These are phyloP conservation scores for Campoletis raptor DNA, from an alignment of 2,888 invertebrate species.

Conservation along the genomic window DNA sequence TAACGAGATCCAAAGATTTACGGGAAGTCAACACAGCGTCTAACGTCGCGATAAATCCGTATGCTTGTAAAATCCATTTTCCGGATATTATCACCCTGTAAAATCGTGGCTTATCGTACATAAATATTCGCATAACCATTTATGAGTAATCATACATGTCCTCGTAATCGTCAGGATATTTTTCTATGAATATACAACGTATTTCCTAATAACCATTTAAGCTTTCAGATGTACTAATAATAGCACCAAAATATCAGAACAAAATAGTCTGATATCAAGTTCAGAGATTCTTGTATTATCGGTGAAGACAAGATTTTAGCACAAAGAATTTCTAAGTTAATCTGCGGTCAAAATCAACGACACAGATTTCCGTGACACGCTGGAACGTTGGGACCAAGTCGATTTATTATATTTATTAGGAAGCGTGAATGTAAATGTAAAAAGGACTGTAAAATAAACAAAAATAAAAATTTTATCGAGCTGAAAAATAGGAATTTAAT, in stretches of 20 bases:
- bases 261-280: not conserved
- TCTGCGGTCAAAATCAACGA: not conserved
- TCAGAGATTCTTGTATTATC: not conserved
- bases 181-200: not conserved
- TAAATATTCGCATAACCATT: conserved; percentile 13
- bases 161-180: not conserved
- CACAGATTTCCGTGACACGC: not conserved
- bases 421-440: not conserved
- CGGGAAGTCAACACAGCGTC: conserved; percentile 43
- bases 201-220: not conserved
- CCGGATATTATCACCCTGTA: conserved; percentile 39
- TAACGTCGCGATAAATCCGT: conserved; percentile 37
- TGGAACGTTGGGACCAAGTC: not conserved
- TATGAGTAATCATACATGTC: not conserved
- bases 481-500: not conserved
- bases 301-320: not conserved
- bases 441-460: too few species aligned
- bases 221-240: not conserved
- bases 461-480: not conserved
- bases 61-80: conserved; percentile 35
- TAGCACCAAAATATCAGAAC: not conserved
- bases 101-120: conserved; percentile 34
- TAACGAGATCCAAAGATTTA: conserved; percentile 57
- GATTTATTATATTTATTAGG: not conserved
- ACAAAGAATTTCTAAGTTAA: not conserved